These are phyloP conservation scores for Opisthograptis luteolata DNA, from an alignment of 2,888 invertebrate genomes.

Conservation along the genomic window DNA sequence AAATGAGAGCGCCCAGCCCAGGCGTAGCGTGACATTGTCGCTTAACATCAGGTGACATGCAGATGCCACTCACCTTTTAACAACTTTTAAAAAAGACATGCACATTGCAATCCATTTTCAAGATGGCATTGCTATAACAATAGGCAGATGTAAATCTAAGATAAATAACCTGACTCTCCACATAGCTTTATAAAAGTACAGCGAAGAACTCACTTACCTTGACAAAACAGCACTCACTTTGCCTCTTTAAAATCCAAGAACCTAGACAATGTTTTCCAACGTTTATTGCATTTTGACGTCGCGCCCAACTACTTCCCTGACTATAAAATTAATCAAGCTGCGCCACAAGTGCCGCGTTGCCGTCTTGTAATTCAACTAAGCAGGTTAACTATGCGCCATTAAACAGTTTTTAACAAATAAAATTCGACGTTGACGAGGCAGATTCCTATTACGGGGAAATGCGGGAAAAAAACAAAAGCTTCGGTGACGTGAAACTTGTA, in stretches of 20 bases:
- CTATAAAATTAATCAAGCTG: constrained; percentile 28
- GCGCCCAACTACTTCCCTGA: constrained; percentile 20
- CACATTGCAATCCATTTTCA: too few species aligned
- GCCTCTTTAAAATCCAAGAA: constrained; percentile 11
- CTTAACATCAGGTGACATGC: too few species aligned
- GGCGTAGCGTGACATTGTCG: too few species aligned
- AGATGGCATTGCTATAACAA: too few species aligned
- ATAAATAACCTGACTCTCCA: neutral
- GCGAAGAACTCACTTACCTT: neutral
- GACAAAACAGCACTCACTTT: constrained; percentile 12
- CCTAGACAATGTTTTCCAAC: constrained; percentile 13
- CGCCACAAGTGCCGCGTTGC: constrained; percentile 18
- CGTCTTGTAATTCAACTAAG: constrained; percentile 31
- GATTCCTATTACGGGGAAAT: constrained; percentile 36
- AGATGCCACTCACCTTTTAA: too few species aligned
- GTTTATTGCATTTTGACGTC: constrained; percentile 21
- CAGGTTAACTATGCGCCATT: constrained; percentile 42
- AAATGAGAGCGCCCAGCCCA: too few species aligned
- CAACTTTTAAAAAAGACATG: too few species aligned
- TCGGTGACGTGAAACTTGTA: constrained; percentile 40
- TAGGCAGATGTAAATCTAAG: too few species aligned
- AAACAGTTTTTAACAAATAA: constrained; percentile 47
- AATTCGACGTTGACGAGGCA: constrained; percentile 43
- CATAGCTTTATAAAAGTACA: neutral
- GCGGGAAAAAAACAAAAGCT: constrained; percentile 43